Percentiles rank a stretch among this genome's conserved stretches.
These are phyloP conservation scores for Calameuta filiformis DNA, from an alignment of 2,888 invertebrate genomes.

Conservation along the genomic window DNA sequence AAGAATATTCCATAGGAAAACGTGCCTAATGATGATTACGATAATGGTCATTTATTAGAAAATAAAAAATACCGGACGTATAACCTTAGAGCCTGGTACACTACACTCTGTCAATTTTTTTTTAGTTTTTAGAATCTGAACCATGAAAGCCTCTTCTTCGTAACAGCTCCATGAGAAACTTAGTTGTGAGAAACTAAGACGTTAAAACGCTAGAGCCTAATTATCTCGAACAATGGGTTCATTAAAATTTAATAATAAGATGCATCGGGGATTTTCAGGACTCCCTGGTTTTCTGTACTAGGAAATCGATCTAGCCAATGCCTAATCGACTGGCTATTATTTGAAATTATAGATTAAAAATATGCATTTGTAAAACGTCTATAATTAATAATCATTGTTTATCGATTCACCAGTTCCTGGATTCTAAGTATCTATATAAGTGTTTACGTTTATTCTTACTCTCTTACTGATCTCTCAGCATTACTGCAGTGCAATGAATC, in stretches of 20 bases:
- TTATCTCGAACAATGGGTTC: background rate
- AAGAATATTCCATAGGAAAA: background rate
- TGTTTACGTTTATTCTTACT: background rate
- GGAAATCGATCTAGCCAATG: background rate
- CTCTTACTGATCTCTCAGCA: background rate
- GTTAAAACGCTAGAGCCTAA: background rate
- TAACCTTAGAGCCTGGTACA: background rate
- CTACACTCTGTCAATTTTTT: background rate
- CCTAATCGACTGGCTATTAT: background rate
- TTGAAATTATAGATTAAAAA: background rate
- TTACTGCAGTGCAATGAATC: background rate
- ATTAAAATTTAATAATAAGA: background rate
- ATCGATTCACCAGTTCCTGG: background rate
- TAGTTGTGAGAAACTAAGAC: background rate
- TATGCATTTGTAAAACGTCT: background rate
- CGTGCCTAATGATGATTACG: background rate
- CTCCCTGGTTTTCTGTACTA: background rate
- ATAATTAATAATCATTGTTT: background rate
- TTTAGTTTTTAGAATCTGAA: background rate
- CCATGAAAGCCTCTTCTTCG: background rate
- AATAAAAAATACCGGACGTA: background rate
- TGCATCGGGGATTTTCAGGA: background rate
- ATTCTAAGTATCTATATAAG: background rate
- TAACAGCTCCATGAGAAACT: background rate
- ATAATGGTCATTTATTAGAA: background rate